A percentile compares a stretch with the other conserved stretches of the same genome.
Conservation (phyloP, 2,888 invertebrate species). For the Rhagophthalmus giganteus region DNA sequence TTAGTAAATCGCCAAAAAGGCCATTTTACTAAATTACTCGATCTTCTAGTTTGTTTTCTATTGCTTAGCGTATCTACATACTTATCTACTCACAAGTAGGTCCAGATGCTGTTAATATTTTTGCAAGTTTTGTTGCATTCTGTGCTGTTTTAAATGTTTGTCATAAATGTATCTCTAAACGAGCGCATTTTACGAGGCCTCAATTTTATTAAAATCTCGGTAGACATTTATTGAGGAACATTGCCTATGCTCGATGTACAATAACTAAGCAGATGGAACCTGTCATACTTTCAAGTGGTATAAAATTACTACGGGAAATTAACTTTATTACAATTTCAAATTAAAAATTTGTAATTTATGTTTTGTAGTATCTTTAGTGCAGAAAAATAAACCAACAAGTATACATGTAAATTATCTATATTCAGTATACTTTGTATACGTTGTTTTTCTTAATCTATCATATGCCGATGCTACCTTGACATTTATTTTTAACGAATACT, state of each 20-base stretch:
- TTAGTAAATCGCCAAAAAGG: background rate
- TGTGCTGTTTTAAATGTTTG: conserved; percentile 8
- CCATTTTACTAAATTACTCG: background rate
- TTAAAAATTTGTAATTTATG: conserved; percentile 23
- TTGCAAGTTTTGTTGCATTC: background rate
- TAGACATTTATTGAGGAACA: conserved; percentile 25
- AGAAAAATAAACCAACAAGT: conserved; percentile 10
- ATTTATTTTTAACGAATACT: too few relatives aligned
- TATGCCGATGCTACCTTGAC: too few relatives aligned
- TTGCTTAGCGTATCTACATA: too few relatives aligned
- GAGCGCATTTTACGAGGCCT: conserved; percentile 21
- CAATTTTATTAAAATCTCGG: conserved; percentile 31
- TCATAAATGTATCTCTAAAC: conserved; percentile 29
- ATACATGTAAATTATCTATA: conserved; percentile 22
- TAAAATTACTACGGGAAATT: conserved; percentile 21
- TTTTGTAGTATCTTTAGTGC: conserved; percentile 7
- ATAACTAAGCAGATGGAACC: background rate
- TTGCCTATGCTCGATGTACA: conserved; percentile 9
- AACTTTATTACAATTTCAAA: conserved; percentile 20
- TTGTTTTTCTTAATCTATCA: background rate
- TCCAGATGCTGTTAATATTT: background rate
- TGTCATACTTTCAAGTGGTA: conserved; percentile 10
- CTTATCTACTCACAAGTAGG: too few relatives aligned
- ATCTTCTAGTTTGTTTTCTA: background rate
- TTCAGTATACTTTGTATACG: conserved; percentile 14